A percentile compares a stretch with the other conserved stretches of the same genome.
Conservation (phyloP, 2,113 vertebrate species). For the Malurus elegans region DNA sequence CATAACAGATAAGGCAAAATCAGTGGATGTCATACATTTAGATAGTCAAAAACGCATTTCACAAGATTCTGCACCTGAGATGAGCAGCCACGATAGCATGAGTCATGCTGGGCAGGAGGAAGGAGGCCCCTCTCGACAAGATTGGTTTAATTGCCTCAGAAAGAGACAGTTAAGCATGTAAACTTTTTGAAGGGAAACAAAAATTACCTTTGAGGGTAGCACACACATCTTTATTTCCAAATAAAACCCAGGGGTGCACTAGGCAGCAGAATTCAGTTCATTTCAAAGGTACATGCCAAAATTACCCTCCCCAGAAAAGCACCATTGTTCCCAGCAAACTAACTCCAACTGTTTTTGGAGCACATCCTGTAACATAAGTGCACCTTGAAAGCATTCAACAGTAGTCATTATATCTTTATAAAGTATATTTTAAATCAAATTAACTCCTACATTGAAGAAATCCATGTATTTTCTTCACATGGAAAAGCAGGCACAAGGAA, state of each 20-base stretch:
- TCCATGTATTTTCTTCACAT: neutral
- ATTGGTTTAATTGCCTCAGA: neutral
- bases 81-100: constrained; percentile 14
- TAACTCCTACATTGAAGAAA: neutral
- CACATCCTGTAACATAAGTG: neutral
- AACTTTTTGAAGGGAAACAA: constrained; percentile 18
- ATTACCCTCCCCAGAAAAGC: neutral
- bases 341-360: neutral
- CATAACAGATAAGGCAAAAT: constrained; percentile 38
- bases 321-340: neutral
- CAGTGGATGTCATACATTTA: constrained; percentile 44
- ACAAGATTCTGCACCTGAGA: constrained; percentile 49
- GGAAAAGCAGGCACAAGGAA: neutral
- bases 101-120: constrained; percentile 21
- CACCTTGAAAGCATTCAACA: neutral
- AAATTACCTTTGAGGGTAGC: neutral
- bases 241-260: neutral
- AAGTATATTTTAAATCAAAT: neutral
- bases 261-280: neutral
- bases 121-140: neutral
- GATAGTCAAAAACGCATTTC: constrained; percentile 26
- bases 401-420: neutral
- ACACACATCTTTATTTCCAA: neutral
- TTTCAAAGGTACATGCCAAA: neutral
- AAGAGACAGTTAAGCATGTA: constrained; percentile 30